Percentiles rank a stretch among this genome's conserved stretches.
phyloP scores from a whole-genome alignment of 2,888 invertebrate genomes.

The Pecten maximus region DNA sequence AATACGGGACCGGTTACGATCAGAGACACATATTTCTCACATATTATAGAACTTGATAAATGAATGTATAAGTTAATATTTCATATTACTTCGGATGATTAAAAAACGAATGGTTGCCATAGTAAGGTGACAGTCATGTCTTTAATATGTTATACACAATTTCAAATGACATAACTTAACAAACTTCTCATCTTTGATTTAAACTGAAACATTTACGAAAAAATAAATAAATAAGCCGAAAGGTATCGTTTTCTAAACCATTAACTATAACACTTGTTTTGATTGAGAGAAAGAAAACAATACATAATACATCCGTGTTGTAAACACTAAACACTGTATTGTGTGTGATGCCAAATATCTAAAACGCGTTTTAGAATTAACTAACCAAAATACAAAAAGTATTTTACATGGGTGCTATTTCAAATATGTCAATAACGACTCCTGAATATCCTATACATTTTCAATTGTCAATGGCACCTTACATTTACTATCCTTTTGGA shows the following conservation, averaged over 20 bases:
- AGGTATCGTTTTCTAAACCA: not conserved
- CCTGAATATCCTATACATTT: not conserved
- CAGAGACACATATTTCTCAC: not conserved
- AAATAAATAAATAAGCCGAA: not conserved
- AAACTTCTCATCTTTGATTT: not conserved
- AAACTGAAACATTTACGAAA: not conserved
- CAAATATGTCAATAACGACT: not conserved
- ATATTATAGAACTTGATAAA: not conserved
- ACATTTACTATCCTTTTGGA: not conserved
- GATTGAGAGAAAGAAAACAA: too few relatives aligned
- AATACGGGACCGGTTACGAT: not conserved
- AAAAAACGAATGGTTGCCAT: not conserved
- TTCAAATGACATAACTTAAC: not conserved
- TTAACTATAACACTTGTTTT: not conserved
- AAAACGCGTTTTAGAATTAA: too few relatives aligned
- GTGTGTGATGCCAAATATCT: too few relatives aligned
- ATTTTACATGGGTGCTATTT: too few relatives aligned
- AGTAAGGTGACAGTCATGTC: too few relatives aligned
- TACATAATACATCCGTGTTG: too few relatives aligned
- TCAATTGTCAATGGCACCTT: not conserved
- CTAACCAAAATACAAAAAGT: too few relatives aligned
- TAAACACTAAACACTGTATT: too few relatives aligned
- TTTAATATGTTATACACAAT: too few relatives aligned
- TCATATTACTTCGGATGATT: not conserved
- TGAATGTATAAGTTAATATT: not conserved